These are phyloP conservation scores for Podotricha telesiphe DNA, from an alignment of 2,888 invertebrate genomes.

Conservation along the genomic window DNA sequence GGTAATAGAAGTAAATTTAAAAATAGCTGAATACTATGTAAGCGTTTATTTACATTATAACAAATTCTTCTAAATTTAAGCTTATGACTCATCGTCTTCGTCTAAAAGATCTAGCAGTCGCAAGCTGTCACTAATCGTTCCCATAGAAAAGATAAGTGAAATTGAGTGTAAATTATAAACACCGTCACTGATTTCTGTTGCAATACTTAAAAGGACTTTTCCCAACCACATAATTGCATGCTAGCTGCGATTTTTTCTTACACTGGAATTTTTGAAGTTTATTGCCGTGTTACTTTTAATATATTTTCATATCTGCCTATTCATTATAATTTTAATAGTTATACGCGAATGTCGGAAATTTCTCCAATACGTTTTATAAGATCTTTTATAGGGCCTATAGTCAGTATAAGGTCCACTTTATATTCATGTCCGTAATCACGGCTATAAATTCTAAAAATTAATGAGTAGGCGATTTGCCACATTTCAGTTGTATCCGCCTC, in stretches of 20 bases:
- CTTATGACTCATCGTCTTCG: constrained; percentile 61
- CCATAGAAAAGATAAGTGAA: constrained; percentile 69
- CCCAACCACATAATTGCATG: constrained; percentile 70
- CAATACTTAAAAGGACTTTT: constrained; percentile 65
- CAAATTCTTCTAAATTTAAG: neutral
- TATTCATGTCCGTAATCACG: constrained; percentile 70
- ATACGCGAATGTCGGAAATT: constrained; percentile 33
- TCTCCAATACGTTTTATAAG: constrained; percentile 61
- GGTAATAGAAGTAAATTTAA: too few species aligned
- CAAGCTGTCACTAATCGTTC: constrained; percentile 65
- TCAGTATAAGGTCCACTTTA: constrained; percentile 72
- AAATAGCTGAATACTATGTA: too few species aligned
- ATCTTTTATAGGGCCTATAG: constrained; percentile 66
- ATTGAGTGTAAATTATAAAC: constrained; percentile 68
- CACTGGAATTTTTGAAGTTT: neutral
- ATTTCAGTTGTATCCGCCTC: constrained; percentile 56
- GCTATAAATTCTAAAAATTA: constrained; percentile 69
- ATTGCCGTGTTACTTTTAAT: neutral
- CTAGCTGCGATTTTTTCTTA: neutral
- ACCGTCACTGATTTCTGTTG: constrained; percentile 63
- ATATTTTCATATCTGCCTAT: constrained; percentile 2
- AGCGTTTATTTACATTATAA: neutral
- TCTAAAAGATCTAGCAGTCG: constrained; percentile 70
- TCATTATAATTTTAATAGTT: neutral
- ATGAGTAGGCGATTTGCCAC: constrained; percentile 79